A percentile compares a stretch with the other conserved stretches of the same genome.
phyloP scores from a whole-genome alignment of 2,113 vertebrate species.

The Cardinalis cardinalis region DNA sequence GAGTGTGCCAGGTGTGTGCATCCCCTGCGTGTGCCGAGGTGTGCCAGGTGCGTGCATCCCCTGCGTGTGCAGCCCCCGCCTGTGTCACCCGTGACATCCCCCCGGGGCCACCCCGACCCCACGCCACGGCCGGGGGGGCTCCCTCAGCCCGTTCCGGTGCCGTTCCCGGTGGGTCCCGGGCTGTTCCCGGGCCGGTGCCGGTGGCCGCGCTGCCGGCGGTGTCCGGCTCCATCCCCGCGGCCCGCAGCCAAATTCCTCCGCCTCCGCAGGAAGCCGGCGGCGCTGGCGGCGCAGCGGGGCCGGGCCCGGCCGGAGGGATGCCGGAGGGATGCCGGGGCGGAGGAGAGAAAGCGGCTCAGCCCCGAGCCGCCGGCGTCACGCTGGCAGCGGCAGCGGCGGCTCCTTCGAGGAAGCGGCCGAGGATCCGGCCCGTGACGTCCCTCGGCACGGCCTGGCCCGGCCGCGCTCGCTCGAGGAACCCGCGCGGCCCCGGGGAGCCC shows the following conservation, averaged over 20 bases:
- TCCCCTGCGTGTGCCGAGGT: too few relatives aligned
- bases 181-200: not conserved
- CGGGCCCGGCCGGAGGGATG: not conserved
- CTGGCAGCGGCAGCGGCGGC: conserved; percentile 39
- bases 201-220: not conserved
- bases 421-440: not conserved
- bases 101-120: not conserved
- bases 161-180: not conserved
- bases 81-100: not conserved
- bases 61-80: too few relatives aligned
- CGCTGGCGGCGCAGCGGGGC: not conserved
- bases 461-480: not conserved
- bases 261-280: conserved; percentile 29
- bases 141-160: not conserved
- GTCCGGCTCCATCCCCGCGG: not conserved
- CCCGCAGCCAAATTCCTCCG: not conserved
- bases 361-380: conserved; percentile 29
- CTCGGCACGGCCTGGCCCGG: not conserved
- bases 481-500: not conserved
- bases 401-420: conserved; percentile 52
- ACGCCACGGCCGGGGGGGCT: accelerated
- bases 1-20: too few relatives aligned
- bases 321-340: not conserved
- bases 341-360: conserved; percentile 17
- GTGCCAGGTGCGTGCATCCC: too few relatives aligned